phyloP scores from a whole-genome alignment of 2,113 vertebrate species.

The Thermophis baileyi region DNA sequence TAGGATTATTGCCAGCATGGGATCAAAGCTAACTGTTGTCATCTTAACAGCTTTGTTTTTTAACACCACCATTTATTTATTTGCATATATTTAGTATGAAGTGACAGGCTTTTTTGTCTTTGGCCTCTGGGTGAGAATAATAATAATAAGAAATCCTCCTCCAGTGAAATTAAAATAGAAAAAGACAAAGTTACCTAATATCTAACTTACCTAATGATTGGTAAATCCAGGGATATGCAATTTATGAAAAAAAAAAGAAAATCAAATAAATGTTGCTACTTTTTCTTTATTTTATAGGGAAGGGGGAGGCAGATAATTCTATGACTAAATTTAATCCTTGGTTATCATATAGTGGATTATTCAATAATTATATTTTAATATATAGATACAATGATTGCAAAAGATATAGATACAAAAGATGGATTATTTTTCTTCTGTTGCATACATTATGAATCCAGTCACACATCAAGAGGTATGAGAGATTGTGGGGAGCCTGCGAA shows the following conservation, averaged over 20 bases:
- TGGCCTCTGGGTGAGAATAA: constrained; percentile 41
- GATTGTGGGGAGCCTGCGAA: background rate
- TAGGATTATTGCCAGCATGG: constrained; percentile 33
- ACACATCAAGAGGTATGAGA: constrained; percentile 3
- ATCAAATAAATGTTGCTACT: background rate
- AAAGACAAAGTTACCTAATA: constrained; percentile 12
- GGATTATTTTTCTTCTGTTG: constrained; percentile 23
- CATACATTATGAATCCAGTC: background rate
- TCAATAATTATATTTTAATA: constrained; percentile 43
- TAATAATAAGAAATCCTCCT: background rate
- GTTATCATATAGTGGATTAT: constrained; percentile 48
- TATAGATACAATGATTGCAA: constrained; percentile 17
- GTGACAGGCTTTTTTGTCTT: constrained; percentile 35
- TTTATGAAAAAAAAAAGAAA: background rate
- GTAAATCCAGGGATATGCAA: background rate
- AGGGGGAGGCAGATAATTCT: background rate
- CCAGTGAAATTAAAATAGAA: constrained; percentile 27
- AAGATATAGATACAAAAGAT: constrained; percentile 2
- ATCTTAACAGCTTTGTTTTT: constrained; percentile 22
- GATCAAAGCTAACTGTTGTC: constrained; percentile 44
- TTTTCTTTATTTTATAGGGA: background rate
- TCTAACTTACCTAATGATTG: background rate
- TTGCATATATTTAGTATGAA: background rate
- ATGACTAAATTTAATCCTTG: constrained; percentile 33
- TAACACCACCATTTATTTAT: constrained; percentile 25